Conservation (phyloP, 2,888 invertebrate species). For the Neelides folsomi region DNA sequence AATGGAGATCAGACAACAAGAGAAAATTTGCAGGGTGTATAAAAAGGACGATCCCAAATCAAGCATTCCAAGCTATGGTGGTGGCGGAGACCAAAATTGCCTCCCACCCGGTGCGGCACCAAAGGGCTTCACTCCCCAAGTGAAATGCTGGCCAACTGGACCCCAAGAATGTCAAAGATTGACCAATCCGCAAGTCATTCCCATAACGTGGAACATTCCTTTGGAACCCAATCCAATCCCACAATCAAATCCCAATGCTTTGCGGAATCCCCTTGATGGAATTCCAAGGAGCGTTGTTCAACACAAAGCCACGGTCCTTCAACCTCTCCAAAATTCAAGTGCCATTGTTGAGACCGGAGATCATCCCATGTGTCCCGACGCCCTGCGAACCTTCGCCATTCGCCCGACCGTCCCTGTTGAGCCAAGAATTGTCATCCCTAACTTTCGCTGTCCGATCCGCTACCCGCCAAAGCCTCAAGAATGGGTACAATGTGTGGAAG, state of each 20-base stretch:
- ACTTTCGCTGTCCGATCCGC: conserved; percentile 10
- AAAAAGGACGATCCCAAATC: no score
- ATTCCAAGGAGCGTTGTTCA: no score
- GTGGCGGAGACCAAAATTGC: no score
- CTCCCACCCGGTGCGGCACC: no score
- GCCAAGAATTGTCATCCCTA: conserved; percentile 7
- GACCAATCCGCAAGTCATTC: not conserved
- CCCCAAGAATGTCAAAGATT: not conserved
- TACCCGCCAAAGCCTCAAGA: conserved; percentile 14
- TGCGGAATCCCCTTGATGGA: no score
- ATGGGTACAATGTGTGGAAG: conserved; percentile 30
- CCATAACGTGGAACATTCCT: not conserved
- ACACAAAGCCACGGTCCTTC: no score
- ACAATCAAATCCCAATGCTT: no score
- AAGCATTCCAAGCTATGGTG: no score
- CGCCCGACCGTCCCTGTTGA: conserved; percentile 5
- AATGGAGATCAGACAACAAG: no score
- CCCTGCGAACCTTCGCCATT: conserved; percentile 7
- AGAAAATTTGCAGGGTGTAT: no score
- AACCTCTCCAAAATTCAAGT: not conserved
- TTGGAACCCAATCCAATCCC: no score
- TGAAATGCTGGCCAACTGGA: not conserved
- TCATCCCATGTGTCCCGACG: conserved; percentile 15
- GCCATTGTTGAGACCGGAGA: not conserved
- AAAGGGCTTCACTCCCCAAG: not conserved